Evolutionary conservation across 2,888 invertebrate genomes (phyloP), one percentile per base, ranked within the genome.

Genomic region (Diplazon laetatorius): DNA sequence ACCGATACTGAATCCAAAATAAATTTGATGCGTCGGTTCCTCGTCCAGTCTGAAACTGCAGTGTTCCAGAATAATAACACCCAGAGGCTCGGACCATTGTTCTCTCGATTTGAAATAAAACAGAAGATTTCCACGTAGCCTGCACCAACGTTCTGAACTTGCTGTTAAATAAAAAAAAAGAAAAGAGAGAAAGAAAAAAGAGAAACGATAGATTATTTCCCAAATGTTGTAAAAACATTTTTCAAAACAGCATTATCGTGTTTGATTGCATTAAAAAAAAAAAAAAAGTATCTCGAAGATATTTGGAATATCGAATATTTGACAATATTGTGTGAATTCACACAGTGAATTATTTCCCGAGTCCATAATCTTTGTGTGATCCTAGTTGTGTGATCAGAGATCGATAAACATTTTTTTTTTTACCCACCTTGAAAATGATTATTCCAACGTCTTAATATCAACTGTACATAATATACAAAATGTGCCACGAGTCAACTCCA

Each of bases 71-170:
- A 99, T 95, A 84, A 98, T 94, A 0, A 98, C 95, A 37, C 98
- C 98, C 78, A 95, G 92, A 0, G 98, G 97, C 86, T 97, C 96
- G 22, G 97, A 96, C 94, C 95, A 96, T 85, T 96, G 95, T 90
- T 98, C 97, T 84, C 95, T 94, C 57, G 96, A 96, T 91, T 97
- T 97, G 89, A 98, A 95, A 91, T 98, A 98, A 92, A 98, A 98
- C 76, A 99, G 92, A 14, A 98, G 93, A 92, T 98, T 99, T 76
- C 98, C 98, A 85, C 97, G 94, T 44, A 99, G 93, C 81, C 97
- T 94, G 91, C 97, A 98, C 96, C 97, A 98, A 88, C 96, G 93
- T 90, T 96, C 96, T 85, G 94, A 92, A 89, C 94, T 95, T 84
- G 95, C 96, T 96, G 92, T 62, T 52, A 16, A 37, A 16, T 84